Evolutionary conservation across 2,113 vertebrate species (phyloP), one percentile per base, ranked within the genome.

Genomic region (Chroicocephalus ridibundus): DNA sequence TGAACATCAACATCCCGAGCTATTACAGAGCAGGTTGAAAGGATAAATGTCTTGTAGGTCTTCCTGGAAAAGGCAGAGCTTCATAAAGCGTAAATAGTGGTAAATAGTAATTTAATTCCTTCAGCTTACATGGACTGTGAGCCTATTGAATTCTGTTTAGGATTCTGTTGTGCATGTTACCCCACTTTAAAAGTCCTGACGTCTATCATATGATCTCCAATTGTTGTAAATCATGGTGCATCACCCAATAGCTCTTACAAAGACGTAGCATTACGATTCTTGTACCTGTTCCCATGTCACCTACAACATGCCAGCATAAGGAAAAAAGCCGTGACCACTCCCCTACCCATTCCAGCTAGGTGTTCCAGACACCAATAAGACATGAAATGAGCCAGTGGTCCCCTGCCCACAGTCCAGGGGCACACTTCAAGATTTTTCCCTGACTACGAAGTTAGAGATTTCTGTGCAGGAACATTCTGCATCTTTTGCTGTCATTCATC

Each of bases 41-140:
- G 61, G 31, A 58, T 46, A 92, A 51, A 84, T n/a, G 29, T 52
- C 15, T 82, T 82, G 77, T 90, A 72, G 34, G n/a, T 92, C n/a
- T 86, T 72, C 85, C 54, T 86, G 77, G 66, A 82, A 69, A 84
- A 95, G 26, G 58, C 61, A 32, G 42, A 90, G 8, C 58, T 95
- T 86, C 81, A 86, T 42, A 65, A 91, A 65, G 24, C 55, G 32
- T 65, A 91, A 95, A 36, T 57, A 94, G 66, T 72, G 40, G 52
- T 84, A 95, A 93, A 47, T 17, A 65, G 60, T 71, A 54, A 55
- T 69, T 60, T 51, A 22, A 80, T 82, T 82, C 61, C 62, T 88
- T 79, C 27, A 76, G 6, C 7, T 65, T 62, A 64, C 38, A 49
- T 66, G 29, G 52, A 58, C 14, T 57, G 20, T 34, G 44, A 76